Base-by-base conservation (phyloP, 2,113 vertebrate species). In the Pseudopipra pipra region DNA sequence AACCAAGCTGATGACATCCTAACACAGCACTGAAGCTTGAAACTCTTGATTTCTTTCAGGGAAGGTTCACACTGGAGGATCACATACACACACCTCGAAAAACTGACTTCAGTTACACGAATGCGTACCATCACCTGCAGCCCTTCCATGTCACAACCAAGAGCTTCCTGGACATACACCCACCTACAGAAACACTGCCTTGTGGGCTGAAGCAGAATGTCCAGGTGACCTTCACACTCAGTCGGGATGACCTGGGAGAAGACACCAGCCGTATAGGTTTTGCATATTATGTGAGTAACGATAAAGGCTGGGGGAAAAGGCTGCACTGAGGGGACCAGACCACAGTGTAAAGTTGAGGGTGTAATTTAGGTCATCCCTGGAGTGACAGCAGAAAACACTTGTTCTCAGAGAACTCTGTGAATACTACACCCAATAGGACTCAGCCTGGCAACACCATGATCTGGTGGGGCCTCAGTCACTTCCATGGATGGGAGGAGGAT, bases 201-300 rank as follows among this genome's bases (percentile, higher is more conserved):
- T 98, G 97, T 76, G 95, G 94, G 11, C 25, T 83, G 62, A 94
- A 74, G 51, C 96, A 96, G 37, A 76, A 95, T 13, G 43, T 97
- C 12, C 86, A 84, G 54, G 97, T 98, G 81, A 94, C 84, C 86
- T 97, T 54, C 56, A 95, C 18, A 6, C 93, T 97, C 70, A 43
- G 31, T 27, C 20, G 97, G 85, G 86, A 95, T 44, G 87, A 92
- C 44, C 77, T 88, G 39, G 89, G 80, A 82, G 92, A 97, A 66
- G 94, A 96, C 62, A 56, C 97, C 63, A 66, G n/a, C 74, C 82
- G 90, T 6, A 84, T 96, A 65, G 78, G 88, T 67, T 97, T 98
- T 88, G 89, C 71, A 9, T 98, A 97, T 80, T 97, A 94, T 23
- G 98, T 98, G 85, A 97, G 98, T 86, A 72, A 85, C 11, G 16